Evolutionary conservation across 2,113 vertebrate species (phyloP).

Genomic region (Atlantisia rogersi): DNA sequence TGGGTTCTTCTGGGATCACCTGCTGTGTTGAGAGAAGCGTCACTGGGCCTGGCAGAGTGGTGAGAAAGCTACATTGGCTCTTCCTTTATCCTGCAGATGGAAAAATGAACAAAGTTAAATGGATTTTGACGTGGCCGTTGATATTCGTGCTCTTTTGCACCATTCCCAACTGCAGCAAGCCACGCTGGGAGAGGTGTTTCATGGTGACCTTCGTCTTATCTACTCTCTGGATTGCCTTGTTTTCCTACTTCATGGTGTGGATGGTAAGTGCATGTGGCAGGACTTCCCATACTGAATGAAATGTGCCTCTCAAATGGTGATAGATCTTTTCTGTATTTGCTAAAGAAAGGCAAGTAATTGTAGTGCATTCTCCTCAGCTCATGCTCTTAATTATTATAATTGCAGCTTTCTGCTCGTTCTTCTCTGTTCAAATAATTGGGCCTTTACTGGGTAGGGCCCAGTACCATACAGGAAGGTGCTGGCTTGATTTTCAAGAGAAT

Average conservation of each 20-base stretch:
- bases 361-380: background rate
- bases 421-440: background rate
- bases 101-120: slow-evolving; percentile 86
- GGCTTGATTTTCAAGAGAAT: background rate
- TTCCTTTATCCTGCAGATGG: slow-evolving; percentile 74
- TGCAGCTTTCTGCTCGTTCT: background rate
- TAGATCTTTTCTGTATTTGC: background rate
- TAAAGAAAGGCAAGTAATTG: background rate
- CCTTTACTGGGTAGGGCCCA: background rate
- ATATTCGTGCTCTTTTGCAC: slow-evolving; percentile 88
- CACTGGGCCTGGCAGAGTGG: background rate
- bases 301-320: background rate
- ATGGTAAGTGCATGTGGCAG: slow-evolving; percentile 82
- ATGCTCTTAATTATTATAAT: background rate
- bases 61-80: background rate
- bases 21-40: background rate
- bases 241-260: slow-evolving; percentile 99
- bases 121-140: slow-evolving; percentile 93
- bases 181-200: slow-evolving; percentile 93
- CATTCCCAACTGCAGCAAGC: slow-evolving; percentile 92
- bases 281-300: background rate
- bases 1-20: background rate
- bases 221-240: slow-evolving; percentile 95
- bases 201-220: slow-evolving; percentile 93
- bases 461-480: background rate